Evolutionary conservation across 2,888 invertebrate species (phyloP).

Genomic region (Nemapogon koenigi): DNA sequence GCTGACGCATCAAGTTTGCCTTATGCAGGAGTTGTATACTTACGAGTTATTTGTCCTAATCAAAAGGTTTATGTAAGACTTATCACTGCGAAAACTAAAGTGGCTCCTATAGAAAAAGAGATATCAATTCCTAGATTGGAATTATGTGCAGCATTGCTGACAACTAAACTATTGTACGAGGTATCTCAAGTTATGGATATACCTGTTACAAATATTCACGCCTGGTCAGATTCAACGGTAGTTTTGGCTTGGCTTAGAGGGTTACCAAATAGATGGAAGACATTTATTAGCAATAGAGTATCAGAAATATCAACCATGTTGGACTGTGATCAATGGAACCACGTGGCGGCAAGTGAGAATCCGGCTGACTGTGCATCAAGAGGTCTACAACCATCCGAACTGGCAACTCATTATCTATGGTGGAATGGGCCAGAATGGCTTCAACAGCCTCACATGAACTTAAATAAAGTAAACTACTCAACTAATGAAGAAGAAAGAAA

Average conservation of each 20-base stretch:
- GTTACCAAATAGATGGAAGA: conserved; percentile 20
- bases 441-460: background rate
- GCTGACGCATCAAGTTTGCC: conserved; percentile 17
- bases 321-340: conserved; percentile 16
- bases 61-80: conserved; percentile 10
- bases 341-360: conserved; percentile 18
- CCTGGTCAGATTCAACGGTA: conserved; percentile 21
- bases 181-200: conserved; percentile 13
- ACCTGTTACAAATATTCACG: conserved; percentile 9
- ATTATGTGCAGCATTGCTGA: conserved; percentile 15
- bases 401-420: conserved; percentile 14
- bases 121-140: conserved; percentile 19
- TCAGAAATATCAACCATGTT: conserved; percentile 17
- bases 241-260: conserved; percentile 19
- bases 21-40: conserved; percentile 17
- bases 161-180: conserved; percentile 3
- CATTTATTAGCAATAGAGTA: conserved; percentile 20
- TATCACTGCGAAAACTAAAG: conserved; percentile 17
- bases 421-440: conserved; percentile 14
- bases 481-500: background rate
- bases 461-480: background rate
- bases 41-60: conserved; percentile 5
- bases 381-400: conserved; percentile 15
- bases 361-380: conserved; percentile 23
- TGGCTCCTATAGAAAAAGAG: conserved; percentile 16